A percentile compares a stretch with the other conserved stretches of the same genome.
Evolutionary conservation across 2,113 vertebrate genomes (phyloP).

Genomic region (Paralichthys olivaceus): DNA sequence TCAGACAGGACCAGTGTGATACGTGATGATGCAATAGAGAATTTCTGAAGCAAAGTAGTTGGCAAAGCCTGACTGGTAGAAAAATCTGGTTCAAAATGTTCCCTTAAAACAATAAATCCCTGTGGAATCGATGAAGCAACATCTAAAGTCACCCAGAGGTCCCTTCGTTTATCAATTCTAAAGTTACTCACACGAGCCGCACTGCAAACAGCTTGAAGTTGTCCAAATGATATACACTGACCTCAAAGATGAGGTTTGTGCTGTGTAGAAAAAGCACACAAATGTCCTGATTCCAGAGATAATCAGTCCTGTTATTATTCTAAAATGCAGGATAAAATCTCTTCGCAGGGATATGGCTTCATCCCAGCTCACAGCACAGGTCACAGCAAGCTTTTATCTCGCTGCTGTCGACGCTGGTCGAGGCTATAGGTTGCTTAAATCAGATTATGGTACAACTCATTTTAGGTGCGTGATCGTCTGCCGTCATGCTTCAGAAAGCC

Average conservation of each 20-base stretch:
- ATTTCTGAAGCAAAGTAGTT: constrained; percentile 23
- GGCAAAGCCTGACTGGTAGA: background rate
- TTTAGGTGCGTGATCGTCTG: constrained; percentile 40
- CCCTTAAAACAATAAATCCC: constrained; percentile 15
- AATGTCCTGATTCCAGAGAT: constrained; percentile 41
- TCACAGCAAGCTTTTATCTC: constrained; percentile 70
- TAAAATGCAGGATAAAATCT: constrained; percentile 54
- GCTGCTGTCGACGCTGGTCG: constrained; percentile 35
- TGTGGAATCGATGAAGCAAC: background rate
- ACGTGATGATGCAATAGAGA: constrained; percentile 16
- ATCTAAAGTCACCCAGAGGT: constrained; percentile 7
- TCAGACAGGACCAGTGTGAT: constrained; percentile 10
- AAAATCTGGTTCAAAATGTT: background rate
- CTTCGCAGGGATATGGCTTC: constrained; percentile 31
- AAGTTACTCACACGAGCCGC: background rate
- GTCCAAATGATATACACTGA: constrained; percentile 22
- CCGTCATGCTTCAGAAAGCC: constrained; percentile 44
- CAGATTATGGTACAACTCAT: constrained; percentile 68
- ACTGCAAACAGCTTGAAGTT: constrained; percentile 10
- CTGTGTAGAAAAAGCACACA: constrained; percentile 39
- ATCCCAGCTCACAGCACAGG: constrained; percentile 37
- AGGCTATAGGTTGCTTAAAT: constrained; percentile 64
- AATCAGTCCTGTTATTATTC: constrained; percentile 53
- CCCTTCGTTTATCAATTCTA: constrained; percentile 6
- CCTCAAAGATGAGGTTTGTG: constrained; percentile 20